phyloP scores from a whole-genome alignment of 1,140 invertebrate genomes.

The Drosophila cardini region DNA sequence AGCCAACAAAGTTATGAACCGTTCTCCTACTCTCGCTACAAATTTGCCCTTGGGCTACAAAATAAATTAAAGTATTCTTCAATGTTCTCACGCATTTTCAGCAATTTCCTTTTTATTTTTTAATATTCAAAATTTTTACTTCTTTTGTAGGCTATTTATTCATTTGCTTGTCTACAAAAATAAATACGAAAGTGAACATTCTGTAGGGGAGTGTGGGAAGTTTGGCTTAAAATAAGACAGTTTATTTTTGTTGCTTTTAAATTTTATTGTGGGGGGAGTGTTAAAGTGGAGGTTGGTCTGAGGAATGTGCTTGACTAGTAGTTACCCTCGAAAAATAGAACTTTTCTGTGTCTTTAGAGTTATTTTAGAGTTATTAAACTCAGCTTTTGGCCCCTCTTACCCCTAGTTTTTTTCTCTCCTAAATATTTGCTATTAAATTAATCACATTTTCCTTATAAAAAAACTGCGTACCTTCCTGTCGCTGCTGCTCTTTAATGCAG shows the following conservation, averaged over 20 bases:
- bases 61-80: slow-evolving; percentile 77
- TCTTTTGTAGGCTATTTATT: slow-evolving; percentile 52
- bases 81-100: slow-evolving; percentile 47
- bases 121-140: not conserved
- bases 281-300: not conserved
- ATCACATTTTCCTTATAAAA: too few species aligned
- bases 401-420: not conserved
- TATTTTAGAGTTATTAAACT: not conserved
- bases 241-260: slow-evolving; percentile 33
- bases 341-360: not conserved
- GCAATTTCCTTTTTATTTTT: slow-evolving; percentile 19
- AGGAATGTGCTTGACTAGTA: not conserved
- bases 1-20: slow-evolving; percentile 65
- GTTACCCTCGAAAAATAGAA: not conserved
- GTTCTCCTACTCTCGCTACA: not conserved
- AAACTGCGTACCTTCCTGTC: too few species aligned
- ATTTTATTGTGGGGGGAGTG: slow-evolving; percentile 33
- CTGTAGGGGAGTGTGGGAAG: not conserved
- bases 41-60: slow-evolving; percentile 54
- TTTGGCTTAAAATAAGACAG: slow-evolving; percentile 27
- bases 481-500: too few species aligned
- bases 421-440: too few species aligned
- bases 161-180: slow-evolving; percentile 56
- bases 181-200: slow-evolving; percentile 32
- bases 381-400: too few species aligned